Evolutionary conservation across 2,797 vertebrate species (phyloP), one percentile per base, ranked within the genome.

Genomic region (Eidolon dupreanum): DNA sequence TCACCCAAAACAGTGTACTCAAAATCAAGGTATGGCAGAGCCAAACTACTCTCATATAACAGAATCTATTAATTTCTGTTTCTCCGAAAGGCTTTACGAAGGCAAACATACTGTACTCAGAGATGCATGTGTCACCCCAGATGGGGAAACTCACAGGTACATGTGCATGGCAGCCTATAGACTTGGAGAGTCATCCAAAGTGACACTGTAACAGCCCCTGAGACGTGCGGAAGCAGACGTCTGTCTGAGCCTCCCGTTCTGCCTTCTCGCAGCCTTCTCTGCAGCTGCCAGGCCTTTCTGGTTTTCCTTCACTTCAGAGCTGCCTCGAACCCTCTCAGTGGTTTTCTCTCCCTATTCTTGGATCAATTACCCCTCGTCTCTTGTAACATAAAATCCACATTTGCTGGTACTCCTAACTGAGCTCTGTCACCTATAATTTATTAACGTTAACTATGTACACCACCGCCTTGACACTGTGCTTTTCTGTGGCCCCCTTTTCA

Each of bases 61-160:
- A 87, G 33, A 79, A 92, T 81, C 46, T 61, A 71, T 81, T 74
- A 51, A 87, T 28, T 71, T 57, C 31, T 49, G 10, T 57, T 88
- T 73, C 12, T 38, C 24, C 8, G 2, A 89, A 81, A 93, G 51
- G 41, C 26, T 87, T 55, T 19, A 78, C 81, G 53, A 33, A 78
- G 74, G 36, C 41, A 93, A 86, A 75, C 9, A 20, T 38, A 33
- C 46, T 46, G 5, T 6, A 49, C 79, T 28, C 24, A 77, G 11
- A 55, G 12, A 87, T 41, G 28, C 7, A 55, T 13, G 46, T 17
- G 28, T 77, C 59, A 33, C 13, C 28, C 41, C 38, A 59, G 26
- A 8, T 59, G 46, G 55, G 12, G 16, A 61, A 33, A 36, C 22
- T 89, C 19, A 31, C 13, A 7, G 49, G 26, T 84, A 41, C 36